Evolutionary conservation across 2,113 vertebrate genomes (phyloP).

Genomic region (Podarcis muralis): DNA sequence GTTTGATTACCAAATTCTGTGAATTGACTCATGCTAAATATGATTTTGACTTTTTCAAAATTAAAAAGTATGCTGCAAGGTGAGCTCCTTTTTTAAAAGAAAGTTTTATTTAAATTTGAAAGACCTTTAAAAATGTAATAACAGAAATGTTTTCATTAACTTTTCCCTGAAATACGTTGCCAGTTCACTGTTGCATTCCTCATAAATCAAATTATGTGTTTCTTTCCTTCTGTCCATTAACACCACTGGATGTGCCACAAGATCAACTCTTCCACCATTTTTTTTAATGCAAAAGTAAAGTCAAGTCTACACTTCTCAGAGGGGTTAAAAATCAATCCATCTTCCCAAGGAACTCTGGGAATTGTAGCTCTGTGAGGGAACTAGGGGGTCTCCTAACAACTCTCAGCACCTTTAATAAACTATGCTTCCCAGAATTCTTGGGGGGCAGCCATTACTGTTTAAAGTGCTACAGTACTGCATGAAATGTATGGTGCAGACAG

Average conservation of each 20-base stretch:
- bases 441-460: no score
- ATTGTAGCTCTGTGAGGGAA: no score
- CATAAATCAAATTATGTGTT: neutral
- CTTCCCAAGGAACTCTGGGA: no score
- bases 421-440: no score
- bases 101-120: conserved; percentile 29
- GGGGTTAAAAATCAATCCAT: no score
- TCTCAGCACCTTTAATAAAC: no score
- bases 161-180: neutral
- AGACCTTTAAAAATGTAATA: neutral
- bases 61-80: conserved; percentile 9
- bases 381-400: no score
- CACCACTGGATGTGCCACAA: neutral
- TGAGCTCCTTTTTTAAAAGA: neutral
- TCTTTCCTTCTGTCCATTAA: neutral
- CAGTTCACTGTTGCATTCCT: neutral
- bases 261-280: neutral
- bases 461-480: no score
- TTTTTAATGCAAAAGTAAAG: no score
- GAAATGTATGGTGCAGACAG: no score
- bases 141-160: neutral
- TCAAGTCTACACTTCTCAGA: no score
- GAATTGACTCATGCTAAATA: neutral
- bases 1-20: neutral
- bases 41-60: neutral